These are phyloP conservation scores for Antigone vipio DNA, from an alignment of 2,113 vertebrate species.

Conservation along the genomic window DNA sequence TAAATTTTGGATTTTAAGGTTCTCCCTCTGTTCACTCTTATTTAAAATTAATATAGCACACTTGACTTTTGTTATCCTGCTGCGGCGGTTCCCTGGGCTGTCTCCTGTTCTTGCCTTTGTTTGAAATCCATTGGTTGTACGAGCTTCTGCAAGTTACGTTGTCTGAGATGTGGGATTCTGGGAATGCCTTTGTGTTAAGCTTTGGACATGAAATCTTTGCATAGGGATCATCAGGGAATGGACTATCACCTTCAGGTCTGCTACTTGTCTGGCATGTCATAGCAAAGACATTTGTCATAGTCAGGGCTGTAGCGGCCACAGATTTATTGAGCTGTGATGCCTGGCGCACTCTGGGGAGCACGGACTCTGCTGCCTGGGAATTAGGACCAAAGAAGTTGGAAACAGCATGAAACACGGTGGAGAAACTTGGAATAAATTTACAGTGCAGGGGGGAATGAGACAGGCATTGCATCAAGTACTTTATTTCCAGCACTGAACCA, in stretches of 20 bases:
- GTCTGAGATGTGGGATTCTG: neutral
- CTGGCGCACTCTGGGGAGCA: neutral
- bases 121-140: neutral
- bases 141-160: neutral
- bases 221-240: neutral
- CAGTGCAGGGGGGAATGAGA: neutral
- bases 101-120: neutral
- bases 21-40: neutral
- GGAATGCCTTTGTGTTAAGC: slow-evolving; percentile 22
- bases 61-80: neutral
- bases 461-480: neutral
- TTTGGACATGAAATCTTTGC: slow-evolving; percentile 19
- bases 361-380: neutral
- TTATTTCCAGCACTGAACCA: neutral
- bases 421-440: neutral
- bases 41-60: neutral
- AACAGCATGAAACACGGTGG: neutral
- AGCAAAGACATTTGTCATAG: slow-evolving; percentile 27
- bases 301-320: neutral
- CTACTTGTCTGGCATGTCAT: neutral
- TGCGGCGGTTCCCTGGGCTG: neutral
- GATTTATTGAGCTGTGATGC: slow-evolving; percentile 39
- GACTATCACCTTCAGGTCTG: slow-evolving; percentile 31
- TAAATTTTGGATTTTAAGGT: neutral
- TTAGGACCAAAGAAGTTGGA: slow-evolving; percentile 14